Evolutionary conservation across 2,797 vertebrate genomes (phyloP).

Genomic region (Echiichthys vipera): DNA sequence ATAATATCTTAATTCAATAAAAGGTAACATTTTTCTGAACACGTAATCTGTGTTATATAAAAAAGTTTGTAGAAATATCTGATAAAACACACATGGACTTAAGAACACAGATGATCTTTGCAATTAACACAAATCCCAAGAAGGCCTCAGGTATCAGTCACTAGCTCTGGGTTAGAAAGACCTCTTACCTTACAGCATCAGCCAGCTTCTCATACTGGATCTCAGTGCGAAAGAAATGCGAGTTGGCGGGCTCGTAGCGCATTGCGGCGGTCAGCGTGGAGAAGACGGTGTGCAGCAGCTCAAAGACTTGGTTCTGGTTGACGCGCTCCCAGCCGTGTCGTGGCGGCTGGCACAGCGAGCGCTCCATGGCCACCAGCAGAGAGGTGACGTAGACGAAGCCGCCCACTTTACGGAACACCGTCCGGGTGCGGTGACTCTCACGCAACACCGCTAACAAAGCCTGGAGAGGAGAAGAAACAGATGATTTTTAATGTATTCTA

Average conservation of each 20-base stretch:
- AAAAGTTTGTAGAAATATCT: not conserved
- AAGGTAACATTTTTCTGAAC: no score
- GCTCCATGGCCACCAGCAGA: slow-evolving; percentile 96
- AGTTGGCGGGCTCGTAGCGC: slow-evolving; percentile 98
- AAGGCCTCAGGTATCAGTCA: not conserved
- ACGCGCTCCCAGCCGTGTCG: slow-evolving; percentile 94
- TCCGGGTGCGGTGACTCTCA: slow-evolving; percentile 96
- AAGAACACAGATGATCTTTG: not conserved
- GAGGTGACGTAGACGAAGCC: slow-evolving; percentile 98
- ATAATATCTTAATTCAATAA: no score
- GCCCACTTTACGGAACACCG: slow-evolving; percentile 97
- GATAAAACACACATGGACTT: not conserved
- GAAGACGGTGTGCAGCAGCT: slow-evolving; percentile 94
- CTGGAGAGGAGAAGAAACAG: slow-evolving; percentile 66
- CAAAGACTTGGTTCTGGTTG: slow-evolving; percentile 96
- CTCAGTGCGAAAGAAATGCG: slow-evolving; percentile 97
- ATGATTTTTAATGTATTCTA: not conserved
- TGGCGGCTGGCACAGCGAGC: slow-evolving; percentile 90
- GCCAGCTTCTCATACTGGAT: slow-evolving; percentile 99
- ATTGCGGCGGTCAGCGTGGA: slow-evolving; percentile 97
- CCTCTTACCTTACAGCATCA: slow-evolving; percentile 89
- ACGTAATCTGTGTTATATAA: not conserved
- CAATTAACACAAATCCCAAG: not conserved
- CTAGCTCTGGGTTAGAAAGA: not conserved
- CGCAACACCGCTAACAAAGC: slow-evolving; percentile 91